phyloP scores from a whole-genome alignment of 2,888 invertebrate species.

The Spodoptera littoralis region DNA sequence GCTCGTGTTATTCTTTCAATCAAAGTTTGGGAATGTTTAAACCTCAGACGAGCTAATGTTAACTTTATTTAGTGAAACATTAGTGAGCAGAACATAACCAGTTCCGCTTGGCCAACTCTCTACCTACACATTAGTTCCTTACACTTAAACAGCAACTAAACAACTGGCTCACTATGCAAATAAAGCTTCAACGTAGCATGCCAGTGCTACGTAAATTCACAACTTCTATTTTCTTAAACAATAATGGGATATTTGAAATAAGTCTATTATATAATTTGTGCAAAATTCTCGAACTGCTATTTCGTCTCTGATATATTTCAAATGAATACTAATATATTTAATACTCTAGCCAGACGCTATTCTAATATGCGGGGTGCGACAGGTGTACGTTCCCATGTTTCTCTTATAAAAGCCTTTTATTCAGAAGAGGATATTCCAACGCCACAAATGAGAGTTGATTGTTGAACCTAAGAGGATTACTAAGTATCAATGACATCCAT shows the following conservation, averaged over 20 bases:
- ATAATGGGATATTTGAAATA: conserved; percentile 48
- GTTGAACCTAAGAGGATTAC: conserved; percentile 72
- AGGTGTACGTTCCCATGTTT: conserved; percentile 79
- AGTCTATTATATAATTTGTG: conserved; percentile 43
- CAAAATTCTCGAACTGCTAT: conserved; percentile 41
- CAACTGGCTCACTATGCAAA: conserved; percentile 77
- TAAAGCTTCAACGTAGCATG: conserved; percentile 68
- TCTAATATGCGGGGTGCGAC: conserved; percentile 70
- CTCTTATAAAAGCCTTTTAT: conserved; percentile 72
- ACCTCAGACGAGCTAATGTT: conserved; percentile 46
- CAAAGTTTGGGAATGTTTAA: conserved; percentile 35
- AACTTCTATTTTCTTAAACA: conserved; percentile 63
- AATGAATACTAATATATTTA: conserved; percentile 65
- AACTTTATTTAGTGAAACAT: conserved; percentile 63
- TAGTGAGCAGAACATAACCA: conserved; percentile 64
- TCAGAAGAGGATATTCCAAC: conserved; percentile 67
- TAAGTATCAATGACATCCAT: conserved; percentile 62
- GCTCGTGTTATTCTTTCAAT: conserved; percentile 33
- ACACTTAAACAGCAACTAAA: conserved; percentile 75
- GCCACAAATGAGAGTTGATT: conserved; percentile 71
- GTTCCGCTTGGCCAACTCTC: conserved; percentile 68
- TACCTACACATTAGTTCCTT: conserved; percentile 72
- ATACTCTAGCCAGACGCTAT: conserved; percentile 66
- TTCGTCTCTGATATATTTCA: conserved; percentile 50
- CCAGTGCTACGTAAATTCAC: conserved; percentile 61